These are phyloP conservation scores for Panzeria rudis DNA, from an alignment of 2,888 invertebrate species.

Conservation along the genomic window DNA sequence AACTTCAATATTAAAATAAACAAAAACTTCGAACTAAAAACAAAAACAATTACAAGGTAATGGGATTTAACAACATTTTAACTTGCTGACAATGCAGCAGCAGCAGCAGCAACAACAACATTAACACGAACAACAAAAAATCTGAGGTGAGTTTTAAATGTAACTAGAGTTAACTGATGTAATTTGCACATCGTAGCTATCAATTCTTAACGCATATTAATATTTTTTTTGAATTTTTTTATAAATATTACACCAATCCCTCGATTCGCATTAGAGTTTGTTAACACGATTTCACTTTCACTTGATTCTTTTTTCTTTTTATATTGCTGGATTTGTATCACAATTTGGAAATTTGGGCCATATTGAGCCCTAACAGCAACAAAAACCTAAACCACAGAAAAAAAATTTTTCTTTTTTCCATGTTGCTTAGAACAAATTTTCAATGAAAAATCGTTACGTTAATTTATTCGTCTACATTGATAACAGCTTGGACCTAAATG, in stretches of 20 bases:
- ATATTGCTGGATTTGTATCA: too few relatives aligned
- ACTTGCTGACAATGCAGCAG: conserved; percentile 66
- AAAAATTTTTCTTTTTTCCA: too few relatives aligned
- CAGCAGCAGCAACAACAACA: conserved; percentile 52
- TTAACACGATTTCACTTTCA: too few relatives aligned
- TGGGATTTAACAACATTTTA: conserved; percentile 66
- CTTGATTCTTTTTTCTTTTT: too few relatives aligned
- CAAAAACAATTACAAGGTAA: conserved; percentile 71
- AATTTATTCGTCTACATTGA: too few relatives aligned
- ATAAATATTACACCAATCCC: neutral
- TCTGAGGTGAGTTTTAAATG: conserved; percentile 53
- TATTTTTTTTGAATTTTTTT: neutral
- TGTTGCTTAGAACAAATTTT: too few relatives aligned
- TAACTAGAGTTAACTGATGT: conserved; percentile 60
- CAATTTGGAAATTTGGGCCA: too few relatives aligned
- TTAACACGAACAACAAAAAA: conserved; percentile 19
- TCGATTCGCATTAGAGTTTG: too few relatives aligned
- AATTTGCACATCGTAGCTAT: conserved; percentile 50
- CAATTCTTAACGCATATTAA: conserved; percentile 37
- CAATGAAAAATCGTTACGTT: too few relatives aligned
- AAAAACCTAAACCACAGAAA: too few relatives aligned
- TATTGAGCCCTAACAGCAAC: too few relatives aligned
- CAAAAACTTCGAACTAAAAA: conserved; percentile 23
- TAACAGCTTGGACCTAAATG: too few relatives aligned
- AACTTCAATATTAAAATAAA: conserved; percentile 5